Conservation (phyloP, 2,113 vertebrate genomes). For the Datnioides undecimradiatus region DNA sequence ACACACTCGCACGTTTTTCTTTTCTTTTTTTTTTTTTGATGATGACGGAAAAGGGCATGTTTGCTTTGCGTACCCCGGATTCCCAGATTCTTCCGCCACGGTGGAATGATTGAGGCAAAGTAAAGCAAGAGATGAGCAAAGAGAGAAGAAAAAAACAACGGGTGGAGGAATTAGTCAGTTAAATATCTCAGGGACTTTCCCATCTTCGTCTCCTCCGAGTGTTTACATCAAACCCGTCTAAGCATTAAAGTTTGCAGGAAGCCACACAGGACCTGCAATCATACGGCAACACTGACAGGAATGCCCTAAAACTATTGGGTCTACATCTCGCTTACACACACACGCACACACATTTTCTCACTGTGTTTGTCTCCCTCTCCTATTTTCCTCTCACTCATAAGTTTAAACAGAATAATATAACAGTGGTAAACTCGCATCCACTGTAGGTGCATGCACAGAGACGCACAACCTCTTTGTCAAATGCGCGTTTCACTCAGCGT, state of each 20-base stretch:
- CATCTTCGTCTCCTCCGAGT: constrained; percentile 62
- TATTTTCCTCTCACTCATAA: constrained; percentile 24
- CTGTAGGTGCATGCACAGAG: background rate
- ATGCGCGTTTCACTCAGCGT: background rate
- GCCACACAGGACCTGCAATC: constrained; percentile 64
- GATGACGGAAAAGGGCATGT: constrained; percentile 59
- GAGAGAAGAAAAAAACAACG: constrained; percentile 40
- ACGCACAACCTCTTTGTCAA: background rate
- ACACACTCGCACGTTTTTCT: background rate
- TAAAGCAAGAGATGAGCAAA: constrained; percentile 48
- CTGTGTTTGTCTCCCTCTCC: constrained; percentile 34
- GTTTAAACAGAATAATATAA: constrained; percentile 31
- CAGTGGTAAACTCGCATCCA: constrained; percentile 3
- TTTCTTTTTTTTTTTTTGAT: constrained; percentile 48
- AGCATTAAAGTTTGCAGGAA: constrained; percentile 69
- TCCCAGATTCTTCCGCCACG: constrained; percentile 66
- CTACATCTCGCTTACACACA: constrained; percentile 22
- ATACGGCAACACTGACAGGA: constrained; percentile 68
- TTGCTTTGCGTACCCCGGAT: constrained; percentile 63
- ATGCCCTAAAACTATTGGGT: constrained; percentile 75
- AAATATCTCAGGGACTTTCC: constrained; percentile 78
- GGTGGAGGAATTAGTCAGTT: constrained; percentile 71
- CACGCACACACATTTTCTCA: constrained; percentile 11
- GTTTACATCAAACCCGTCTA: constrained; percentile 65
- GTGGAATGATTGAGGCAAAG: constrained; percentile 54